phyloP scores from a whole-genome alignment of 2,888 invertebrate genomes.

The Tubulanus polymorphus region DNA sequence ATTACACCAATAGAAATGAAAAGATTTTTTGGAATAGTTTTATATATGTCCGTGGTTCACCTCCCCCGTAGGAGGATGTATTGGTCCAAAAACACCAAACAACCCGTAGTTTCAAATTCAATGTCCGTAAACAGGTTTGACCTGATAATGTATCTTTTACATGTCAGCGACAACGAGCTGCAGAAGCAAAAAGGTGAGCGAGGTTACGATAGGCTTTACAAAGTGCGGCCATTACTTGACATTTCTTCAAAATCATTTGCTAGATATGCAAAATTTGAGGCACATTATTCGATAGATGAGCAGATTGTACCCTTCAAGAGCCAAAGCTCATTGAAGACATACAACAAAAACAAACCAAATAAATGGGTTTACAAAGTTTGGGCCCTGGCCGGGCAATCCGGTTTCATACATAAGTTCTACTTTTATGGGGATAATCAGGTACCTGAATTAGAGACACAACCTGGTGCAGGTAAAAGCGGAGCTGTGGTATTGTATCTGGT shows the following conservation, averaged over 20 bases:
- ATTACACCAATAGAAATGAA: not conserved
- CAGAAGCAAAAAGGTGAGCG: constrained; percentile 4
- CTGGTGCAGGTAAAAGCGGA: constrained; percentile 1
- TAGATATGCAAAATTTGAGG: constrained; percentile 9
- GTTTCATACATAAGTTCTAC: constrained; percentile 10
- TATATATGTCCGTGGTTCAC: constrained; percentile 2
- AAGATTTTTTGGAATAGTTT: not conserved
- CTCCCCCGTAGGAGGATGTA: not conserved
- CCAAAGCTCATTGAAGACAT: constrained; percentile 8
- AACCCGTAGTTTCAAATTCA: not conserved
- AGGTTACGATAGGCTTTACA: constrained; percentile 10
- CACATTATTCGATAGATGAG: constrained; percentile 10
- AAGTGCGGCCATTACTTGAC: constrained; percentile 9
- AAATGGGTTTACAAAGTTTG: constrained; percentile 15
- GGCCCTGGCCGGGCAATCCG: constrained; percentile 10
- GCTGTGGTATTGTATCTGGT: constrained; percentile 5
- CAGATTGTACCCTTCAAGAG: constrained; percentile 16
- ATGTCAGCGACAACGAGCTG: constrained; percentile 13
- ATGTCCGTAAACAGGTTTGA: constrained; percentile 14
- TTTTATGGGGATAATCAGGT: not conserved
- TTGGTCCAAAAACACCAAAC: not conserved
- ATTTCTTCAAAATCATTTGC: constrained; percentile 2
- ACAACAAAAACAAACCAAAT: constrained; percentile 14
- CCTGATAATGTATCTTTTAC: constrained; percentile 10
- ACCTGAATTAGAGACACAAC: not conserved